Evolutionary conservation across 2,797 vertebrate species (phyloP).

Genomic region (Acropternis orthonyx): DNA sequence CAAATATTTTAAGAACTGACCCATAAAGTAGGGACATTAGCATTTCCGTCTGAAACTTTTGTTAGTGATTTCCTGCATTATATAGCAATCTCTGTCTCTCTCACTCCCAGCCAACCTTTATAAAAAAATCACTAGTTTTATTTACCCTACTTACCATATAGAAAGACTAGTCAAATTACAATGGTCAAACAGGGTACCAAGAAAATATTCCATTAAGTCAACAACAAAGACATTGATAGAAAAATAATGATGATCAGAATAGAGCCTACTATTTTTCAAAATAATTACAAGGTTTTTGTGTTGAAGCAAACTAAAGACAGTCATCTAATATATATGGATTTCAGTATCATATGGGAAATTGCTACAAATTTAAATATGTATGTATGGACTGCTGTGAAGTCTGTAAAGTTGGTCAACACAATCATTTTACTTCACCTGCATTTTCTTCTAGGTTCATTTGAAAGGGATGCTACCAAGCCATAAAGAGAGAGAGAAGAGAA

Average conservation of each 20-base stretch:
- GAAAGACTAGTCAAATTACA: background rate
- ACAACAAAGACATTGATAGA: background rate
- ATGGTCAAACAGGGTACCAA: background rate
- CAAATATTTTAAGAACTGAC: background rate
- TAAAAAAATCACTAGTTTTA: background rate
- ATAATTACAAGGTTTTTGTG: background rate
- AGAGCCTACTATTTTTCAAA: background rate
- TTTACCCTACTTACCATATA: background rate
- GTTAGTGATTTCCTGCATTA: background rate
- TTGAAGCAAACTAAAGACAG: background rate
- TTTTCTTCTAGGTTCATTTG: background rate
- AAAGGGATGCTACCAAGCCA: background rate
- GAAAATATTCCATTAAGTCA: background rate
- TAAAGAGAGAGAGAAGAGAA: background rate
- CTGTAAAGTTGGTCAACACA: background rate
- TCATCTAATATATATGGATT: background rate
- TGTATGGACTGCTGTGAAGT: background rate
- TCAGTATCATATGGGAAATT: background rate
- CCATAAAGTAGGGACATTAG: background rate
- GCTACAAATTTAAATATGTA: background rate
- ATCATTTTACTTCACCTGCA: background rate
- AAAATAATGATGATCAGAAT: background rate
- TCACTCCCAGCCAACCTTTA: background rate
- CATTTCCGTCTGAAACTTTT: background rate
- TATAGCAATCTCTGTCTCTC: background rate